Evolutionary conservation across 2,113 vertebrate species (phyloP).

Genomic region (Leucoraja erinaceus): DNA sequence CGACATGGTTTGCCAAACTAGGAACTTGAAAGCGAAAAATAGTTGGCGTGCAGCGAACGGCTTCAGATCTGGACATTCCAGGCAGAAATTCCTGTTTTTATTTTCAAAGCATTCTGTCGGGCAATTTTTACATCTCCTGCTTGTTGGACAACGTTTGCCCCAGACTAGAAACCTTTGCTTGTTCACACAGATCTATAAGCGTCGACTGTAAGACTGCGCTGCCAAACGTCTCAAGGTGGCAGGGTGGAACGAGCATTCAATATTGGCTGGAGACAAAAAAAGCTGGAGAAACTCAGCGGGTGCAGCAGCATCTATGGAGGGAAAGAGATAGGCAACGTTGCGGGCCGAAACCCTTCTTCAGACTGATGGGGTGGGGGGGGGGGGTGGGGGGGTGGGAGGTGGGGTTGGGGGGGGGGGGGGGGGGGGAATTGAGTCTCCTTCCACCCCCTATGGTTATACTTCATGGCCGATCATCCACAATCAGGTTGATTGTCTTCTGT

Average conservation of each 20-base stretch:
- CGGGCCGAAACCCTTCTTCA: too few species aligned
- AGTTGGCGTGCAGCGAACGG: neutral
- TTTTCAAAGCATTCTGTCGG: neutral
- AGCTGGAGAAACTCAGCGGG: too few species aligned
- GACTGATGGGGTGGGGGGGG: too few species aligned
- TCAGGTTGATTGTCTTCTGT: too few species aligned
- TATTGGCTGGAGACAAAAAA: too few species aligned
- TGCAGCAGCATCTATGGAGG: too few species aligned
- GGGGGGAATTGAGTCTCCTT: too few species aligned
- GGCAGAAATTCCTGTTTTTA: neutral
- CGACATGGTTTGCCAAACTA: neutral
- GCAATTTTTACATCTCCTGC: neutral
- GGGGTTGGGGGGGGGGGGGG: too few species aligned
- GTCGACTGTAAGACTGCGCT: neutral
- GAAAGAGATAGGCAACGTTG: too few species aligned
- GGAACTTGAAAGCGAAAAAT: neutral
- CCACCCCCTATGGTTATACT: too few species aligned
- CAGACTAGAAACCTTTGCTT: neutral
- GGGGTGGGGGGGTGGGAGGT: too few species aligned
- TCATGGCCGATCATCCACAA: too few species aligned
- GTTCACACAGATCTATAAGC: neutral
- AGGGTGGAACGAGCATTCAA: neutral
- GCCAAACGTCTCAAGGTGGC: neutral
- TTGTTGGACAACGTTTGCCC: neutral
- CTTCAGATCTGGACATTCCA: neutral